Conservation (phyloP, 1,140 invertebrate genomes). For the Manduca sexta region DNA sequence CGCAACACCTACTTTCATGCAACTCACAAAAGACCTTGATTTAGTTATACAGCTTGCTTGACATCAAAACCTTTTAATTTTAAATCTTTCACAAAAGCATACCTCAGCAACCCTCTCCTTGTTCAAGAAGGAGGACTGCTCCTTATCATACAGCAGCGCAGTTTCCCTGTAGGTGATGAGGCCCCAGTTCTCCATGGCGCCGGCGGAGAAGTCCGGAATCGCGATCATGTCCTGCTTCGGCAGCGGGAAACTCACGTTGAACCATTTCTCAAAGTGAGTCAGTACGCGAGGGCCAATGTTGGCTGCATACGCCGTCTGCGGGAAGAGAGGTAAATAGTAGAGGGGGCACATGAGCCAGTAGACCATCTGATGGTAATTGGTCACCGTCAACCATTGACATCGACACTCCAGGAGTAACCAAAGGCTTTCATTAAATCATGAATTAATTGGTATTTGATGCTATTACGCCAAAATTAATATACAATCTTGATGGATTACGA, state of each 20-base stretch:
- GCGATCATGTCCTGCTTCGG: conserved; percentile 80
- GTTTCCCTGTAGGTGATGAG: conserved; percentile 78
- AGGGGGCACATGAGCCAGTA: too few species aligned
- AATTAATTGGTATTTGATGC: too few species aligned
- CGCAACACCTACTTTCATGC: too few species aligned
- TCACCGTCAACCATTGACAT: too few species aligned
- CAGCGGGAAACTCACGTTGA: conserved; percentile 64
- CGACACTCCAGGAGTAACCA: too few species aligned
- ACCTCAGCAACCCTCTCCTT: conserved; percentile 78
- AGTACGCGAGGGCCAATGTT: conserved; percentile 84
- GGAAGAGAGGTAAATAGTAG: conserved; percentile 24
- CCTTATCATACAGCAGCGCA: conserved; percentile 81
- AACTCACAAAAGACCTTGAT: too few species aligned
- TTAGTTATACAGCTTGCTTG: too few species aligned
- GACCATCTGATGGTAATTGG: too few species aligned
- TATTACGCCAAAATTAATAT: too few species aligned
- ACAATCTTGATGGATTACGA: too few species aligned
- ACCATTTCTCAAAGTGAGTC: conserved; percentile 77
- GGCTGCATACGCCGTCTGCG: conserved; percentile 73
- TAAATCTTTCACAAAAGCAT: conserved; percentile 10
- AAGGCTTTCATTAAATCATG: too few species aligned
- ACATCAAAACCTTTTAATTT: too few species aligned
- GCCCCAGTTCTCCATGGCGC: conserved; percentile 89
- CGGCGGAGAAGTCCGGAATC: conserved; percentile 82
- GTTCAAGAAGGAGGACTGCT: conserved; percentile 75